Evolutionary conservation across 2,888 invertebrate genomes (phyloP).

Genomic region (Hylaea fasciaria): DNA sequence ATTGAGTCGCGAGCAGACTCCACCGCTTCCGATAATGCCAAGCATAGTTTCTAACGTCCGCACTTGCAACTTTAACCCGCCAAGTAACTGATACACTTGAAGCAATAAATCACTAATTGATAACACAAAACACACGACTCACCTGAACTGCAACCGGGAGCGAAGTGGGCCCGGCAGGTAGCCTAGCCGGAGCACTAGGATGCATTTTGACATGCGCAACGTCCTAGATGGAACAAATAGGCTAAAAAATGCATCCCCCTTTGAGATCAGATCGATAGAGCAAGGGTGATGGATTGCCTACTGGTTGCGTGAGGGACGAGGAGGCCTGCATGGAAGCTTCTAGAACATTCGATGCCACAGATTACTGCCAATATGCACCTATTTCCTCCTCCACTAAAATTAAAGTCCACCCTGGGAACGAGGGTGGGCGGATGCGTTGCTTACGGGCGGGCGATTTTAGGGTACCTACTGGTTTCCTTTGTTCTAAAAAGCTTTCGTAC

Average conservation of each 20-base stretch:
- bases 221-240: constrained; percentile 25
- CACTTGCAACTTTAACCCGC: not conserved
- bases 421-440: too few species aligned
- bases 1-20: constrained; percentile 1
- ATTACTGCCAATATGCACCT: not conserved
- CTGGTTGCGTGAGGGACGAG: not conserved
- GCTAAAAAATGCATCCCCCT: constrained; percentile 36
- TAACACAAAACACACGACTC: constrained; percentile 16
- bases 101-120: not conserved
- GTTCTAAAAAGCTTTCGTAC: not conserved
- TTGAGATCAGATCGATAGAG: constrained; percentile 13
- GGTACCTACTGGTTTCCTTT: not conserved
- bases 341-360: constrained; percentile 5
- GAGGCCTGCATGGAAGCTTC: constrained; percentile 1
- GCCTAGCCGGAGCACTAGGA: constrained; percentile 16
- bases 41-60: not conserved
- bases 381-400: not conserved
- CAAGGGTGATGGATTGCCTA: constrained; percentile 17
- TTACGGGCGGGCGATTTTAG: not conserved
- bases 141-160: constrained; percentile 24
- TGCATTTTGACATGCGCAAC: constrained; percentile 39
- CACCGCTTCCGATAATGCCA: constrained; percentile 1
- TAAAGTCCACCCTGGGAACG: not conserved
- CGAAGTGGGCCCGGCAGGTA: constrained; percentile 28
- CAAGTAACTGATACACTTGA: constrained; percentile 8